These are phyloP conservation scores for Lithosia quadra DNA, from an alignment of 2,888 invertebrate genomes.

Conservation along the genomic window DNA sequence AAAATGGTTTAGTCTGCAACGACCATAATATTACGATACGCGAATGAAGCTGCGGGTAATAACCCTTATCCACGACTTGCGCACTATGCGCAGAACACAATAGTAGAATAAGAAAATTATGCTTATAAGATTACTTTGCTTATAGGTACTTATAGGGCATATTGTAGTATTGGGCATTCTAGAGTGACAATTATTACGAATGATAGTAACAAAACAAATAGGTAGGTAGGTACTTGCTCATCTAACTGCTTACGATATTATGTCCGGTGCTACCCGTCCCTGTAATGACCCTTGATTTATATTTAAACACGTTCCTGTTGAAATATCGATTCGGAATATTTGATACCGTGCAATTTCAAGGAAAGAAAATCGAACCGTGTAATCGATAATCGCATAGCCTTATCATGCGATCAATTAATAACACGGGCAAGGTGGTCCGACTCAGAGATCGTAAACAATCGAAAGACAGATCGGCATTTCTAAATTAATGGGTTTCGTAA, in stretches of 20 bases:
- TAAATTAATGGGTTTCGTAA: conserved; percentile 79
- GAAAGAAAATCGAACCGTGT: conserved; percentile 55
- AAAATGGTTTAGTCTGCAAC: no score
- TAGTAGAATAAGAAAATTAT: no score
- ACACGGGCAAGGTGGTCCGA: conserved; percentile 79
- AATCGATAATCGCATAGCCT: conserved; percentile 62
- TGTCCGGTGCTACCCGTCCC: conserved; percentile 53
- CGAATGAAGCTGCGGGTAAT: no score
- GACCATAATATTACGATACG: no score
- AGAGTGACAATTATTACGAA: neutral
- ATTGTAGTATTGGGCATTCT: conserved; percentile 22
- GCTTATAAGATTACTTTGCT: no score
- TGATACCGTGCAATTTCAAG: conserved; percentile 42
- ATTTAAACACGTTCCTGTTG: conserved; percentile 57
- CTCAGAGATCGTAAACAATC: conserved; percentile 74
- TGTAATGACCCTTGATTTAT: conserved; percentile 57
- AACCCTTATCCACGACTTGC: no score
- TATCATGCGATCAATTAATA: conserved; percentile 83
- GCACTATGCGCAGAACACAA: no score
- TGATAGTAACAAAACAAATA: neutral
- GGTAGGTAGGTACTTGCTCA: conserved; percentile 34
- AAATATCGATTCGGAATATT: conserved; percentile 40
- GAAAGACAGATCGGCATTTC: conserved; percentile 76
- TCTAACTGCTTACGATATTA: conserved; percentile 45
- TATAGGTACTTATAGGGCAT: no score